Conservation (phyloP, 2,113 vertebrate species). For the Neolamprologus brichardi region DNA sequence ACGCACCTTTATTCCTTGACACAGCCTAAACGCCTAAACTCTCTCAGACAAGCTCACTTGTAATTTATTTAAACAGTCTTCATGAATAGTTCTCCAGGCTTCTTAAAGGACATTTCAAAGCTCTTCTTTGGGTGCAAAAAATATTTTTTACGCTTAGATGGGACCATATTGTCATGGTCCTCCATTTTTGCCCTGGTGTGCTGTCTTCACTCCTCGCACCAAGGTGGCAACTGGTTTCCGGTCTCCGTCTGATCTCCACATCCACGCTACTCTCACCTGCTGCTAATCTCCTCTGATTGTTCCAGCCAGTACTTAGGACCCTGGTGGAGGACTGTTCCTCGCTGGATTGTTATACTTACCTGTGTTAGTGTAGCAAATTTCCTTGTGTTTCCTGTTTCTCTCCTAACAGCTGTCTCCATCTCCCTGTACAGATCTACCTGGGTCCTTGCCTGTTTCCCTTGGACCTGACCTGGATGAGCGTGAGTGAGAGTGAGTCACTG, state of each 20-base stretch:
- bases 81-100: not conserved
- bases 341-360: not conserved
- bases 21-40: not conserved
- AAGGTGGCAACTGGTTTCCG: not conserved
- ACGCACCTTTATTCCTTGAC: not conserved
- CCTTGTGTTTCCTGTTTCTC: not conserved
- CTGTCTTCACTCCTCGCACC: not conserved
- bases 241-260: not conserved
- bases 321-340: not conserved
- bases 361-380: not conserved
- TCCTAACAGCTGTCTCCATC: not conserved
- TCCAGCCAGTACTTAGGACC: not conserved
- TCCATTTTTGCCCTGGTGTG: not conserved
- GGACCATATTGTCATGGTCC: not conserved
- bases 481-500: not conserved
- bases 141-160: not conserved
- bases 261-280: not conserved
- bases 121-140: not conserved
- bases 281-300: not conserved
- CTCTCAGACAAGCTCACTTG: not conserved
- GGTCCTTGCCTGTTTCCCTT: not conserved
- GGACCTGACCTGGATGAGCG: not conserved
- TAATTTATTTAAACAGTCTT: not conserved
- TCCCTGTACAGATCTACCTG: not conserved
- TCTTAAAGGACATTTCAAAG: not conserved